Conservation (phyloP, 2,797 vertebrate species). For the Malurus leucopterus region DNA sequence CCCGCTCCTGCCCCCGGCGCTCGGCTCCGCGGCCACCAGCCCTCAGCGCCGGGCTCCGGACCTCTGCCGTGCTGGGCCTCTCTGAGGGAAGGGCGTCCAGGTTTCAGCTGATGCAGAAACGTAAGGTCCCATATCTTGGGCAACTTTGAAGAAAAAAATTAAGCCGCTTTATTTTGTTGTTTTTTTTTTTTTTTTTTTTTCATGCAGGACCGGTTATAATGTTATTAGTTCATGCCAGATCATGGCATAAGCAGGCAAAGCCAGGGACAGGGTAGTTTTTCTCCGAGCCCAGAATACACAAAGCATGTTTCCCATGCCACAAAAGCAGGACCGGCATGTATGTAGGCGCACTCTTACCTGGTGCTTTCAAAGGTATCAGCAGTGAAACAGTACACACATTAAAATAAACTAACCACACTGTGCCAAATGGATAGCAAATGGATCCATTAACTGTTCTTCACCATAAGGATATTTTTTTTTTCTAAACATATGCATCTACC, state of each 20-base stretch:
- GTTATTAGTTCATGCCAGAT: background rate
- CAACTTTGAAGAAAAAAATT: background rate
- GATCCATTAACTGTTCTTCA: background rate
- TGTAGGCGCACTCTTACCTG: accelerated
- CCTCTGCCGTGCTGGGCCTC: background rate
- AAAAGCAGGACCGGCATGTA: background rate
- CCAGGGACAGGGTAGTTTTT: background rate
- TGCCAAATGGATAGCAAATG: accelerated
- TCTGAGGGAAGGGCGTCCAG: background rate
- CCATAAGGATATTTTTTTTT: background rate
- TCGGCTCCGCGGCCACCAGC: background rate
- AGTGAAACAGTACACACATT: background rate
- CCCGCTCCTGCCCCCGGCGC: background rate
- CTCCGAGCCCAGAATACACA: background rate
- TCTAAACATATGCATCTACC: background rate
- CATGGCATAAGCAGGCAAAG: background rate
- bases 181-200: background rate
- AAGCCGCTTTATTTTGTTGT: background rate
- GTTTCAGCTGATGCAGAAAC: background rate
- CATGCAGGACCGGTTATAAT: background rate
- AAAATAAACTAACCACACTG: background rate
- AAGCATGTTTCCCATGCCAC: background rate
- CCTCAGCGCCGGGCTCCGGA: background rate
- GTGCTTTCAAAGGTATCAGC: background rate
- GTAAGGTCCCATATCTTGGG: background rate